Base-by-base conservation (phyloP, 2,113 vertebrate genomes). In the Athene noctua region DNA sequence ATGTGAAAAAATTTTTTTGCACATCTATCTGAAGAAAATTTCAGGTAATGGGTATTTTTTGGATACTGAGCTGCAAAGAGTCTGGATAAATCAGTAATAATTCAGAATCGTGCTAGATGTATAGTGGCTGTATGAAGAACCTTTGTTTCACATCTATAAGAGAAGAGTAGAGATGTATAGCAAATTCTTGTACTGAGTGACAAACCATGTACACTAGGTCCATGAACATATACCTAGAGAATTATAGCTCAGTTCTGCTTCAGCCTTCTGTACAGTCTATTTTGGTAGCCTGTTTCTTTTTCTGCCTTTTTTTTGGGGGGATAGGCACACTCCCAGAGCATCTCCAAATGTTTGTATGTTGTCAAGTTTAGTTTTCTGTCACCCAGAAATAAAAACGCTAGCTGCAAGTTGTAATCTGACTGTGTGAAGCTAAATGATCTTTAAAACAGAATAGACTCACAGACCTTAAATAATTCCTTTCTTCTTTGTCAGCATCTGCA, bases 391-490 rank as follows among this genome's bases (percentile, higher is more conserved):
- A 85, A 22, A 93, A 81, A 80, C 16, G 52, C 46, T 91, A 34
- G 30, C 66, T 93, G 49, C 49, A 82, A 90, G 25, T 44, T 72
- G 13, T 91, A 92, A 89, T 62, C 61, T 65, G 66, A 65, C 65
- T 90, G 44, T 3, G 5, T 38, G 62, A 46, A n/a, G 34, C 70
- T 66, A 82, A 96, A 94, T 71, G 44, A 93, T 94, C 78, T 93
- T 85, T 95, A 86, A 87, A 92, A 59, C 44, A 67, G 52, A 95
- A 87, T 87, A 77, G 46, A 75, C 46, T 72, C 90, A 90, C 54
- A 86, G 61, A 93, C 65, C 66, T 94, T 72, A 88, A 96, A 85
- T 94, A 94, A 96, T 95, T 93, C 62, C 57, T 85, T 91, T 91
- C 66, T 91, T 91, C 93, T 94, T 84, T 94, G 72, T 88, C 84